Conservation (phyloP, 1,140 invertebrate genomes). For the Eubasilissa regina region DNA sequence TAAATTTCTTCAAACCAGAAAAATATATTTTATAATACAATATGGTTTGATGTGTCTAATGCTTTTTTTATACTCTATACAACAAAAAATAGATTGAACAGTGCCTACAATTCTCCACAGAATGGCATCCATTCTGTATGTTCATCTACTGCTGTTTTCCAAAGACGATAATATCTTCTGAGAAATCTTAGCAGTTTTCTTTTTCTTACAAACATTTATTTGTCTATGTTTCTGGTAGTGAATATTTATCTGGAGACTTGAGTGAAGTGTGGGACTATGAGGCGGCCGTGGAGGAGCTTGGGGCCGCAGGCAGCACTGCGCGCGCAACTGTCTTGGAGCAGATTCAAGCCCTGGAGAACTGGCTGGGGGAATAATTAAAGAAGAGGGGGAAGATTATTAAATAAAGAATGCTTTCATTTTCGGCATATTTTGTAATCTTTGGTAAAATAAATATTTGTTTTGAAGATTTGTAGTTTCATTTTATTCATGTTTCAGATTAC, state of each 20-base stretch:
- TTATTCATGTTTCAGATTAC: not conserved
- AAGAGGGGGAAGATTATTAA: not conserved
- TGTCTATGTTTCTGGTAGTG: slow-evolving; percentile 55
- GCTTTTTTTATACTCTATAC: too few relatives aligned
- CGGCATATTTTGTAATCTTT: too few relatives aligned
- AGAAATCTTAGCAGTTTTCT: not conserved
- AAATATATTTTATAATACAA: too few relatives aligned
- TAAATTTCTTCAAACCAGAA: too few relatives aligned
- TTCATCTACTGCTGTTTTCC: not conserved
- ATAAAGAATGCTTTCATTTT: not conserved
- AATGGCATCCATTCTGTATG: too few relatives aligned
- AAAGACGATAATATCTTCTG: not conserved
- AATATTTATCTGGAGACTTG: slow-evolving; percentile 69
- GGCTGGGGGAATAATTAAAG: slow-evolving; percentile 12
- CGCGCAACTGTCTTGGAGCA: slow-evolving; percentile 63
- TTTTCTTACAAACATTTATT: not conserved
- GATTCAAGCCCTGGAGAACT: slow-evolving; percentile 56
- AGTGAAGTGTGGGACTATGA: slow-evolving; percentile 73
- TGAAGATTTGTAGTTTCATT: not conserved
- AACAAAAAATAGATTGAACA: too few relatives aligned
- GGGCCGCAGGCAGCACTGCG: slow-evolving; percentile 71
- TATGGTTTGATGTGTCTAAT: too few relatives aligned
- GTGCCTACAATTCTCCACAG: too few relatives aligned
- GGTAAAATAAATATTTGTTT: not conserved
- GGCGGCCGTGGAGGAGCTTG: slow-evolving; percentile 75